phyloP scores from a whole-genome alignment of 2,888 invertebrate species.

The Pachydiplax longipennis region DNA sequence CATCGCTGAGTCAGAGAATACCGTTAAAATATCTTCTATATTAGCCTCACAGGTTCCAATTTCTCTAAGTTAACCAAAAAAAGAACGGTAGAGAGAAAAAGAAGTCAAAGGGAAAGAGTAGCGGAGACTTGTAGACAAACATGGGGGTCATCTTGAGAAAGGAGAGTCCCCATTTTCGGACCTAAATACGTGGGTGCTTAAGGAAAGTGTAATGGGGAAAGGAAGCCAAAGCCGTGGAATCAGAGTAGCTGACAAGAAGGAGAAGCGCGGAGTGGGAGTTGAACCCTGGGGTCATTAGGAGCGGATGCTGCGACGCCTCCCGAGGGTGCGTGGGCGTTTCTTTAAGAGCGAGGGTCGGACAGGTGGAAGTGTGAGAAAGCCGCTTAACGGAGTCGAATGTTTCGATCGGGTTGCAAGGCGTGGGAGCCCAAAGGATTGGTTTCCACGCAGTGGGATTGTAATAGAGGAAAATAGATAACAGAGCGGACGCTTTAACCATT shows the following conservation, averaged over 20 bases:
- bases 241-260: background rate
- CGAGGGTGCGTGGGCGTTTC: background rate
- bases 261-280: background rate
- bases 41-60: no score
- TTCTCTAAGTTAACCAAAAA: no score
- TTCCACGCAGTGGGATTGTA: no score
- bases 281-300: background rate
- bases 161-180: background rate
- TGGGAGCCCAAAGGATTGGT: background rate
- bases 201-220: background rate
- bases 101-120: no score
- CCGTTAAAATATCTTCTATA: no score
- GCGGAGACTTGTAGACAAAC: background rate
- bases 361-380: background rate
- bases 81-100: no score
- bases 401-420: background rate
- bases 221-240: background rate
- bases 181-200: background rate
- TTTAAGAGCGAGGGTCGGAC: background rate
- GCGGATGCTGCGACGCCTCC: background rate
- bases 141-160: background rate
- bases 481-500: background rate
- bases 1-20: no score
- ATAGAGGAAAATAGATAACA: background rate
- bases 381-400: background rate